phyloP scores from a whole-genome alignment of 2,797 vertebrate genomes.

The Oreochromis mossambicus region DNA sequence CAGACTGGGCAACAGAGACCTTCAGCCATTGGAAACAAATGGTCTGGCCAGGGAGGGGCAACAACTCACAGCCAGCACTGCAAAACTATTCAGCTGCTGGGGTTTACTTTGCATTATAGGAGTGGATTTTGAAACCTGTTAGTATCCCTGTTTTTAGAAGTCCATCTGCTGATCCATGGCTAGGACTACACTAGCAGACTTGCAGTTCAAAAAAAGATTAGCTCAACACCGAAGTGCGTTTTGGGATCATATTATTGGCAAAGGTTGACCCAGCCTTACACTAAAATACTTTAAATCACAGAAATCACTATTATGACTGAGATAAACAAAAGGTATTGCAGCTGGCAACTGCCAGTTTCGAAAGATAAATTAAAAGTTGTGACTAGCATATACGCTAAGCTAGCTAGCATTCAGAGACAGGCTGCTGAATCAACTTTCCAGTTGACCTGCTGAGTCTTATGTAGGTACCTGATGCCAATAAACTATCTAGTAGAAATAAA shows the following conservation, averaged over 20 bases:
- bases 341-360: neutral
- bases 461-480: neutral
- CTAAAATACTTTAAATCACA: neutral
- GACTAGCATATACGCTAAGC: neutral
- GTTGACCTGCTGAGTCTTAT: neutral
- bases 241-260: neutral
- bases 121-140: slow-evolving; percentile 6
- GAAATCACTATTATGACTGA: neutral
- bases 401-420: neutral
- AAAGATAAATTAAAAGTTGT: neutral
- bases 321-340: neutral
- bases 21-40: slow-evolving; percentile 81
- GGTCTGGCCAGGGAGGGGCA: slow-evolving; percentile 68
- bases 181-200: neutral
- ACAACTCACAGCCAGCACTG: slow-evolving; percentile 69
- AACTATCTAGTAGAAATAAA: neutral
- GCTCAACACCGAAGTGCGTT: neutral
- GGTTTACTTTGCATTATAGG: slow-evolving; percentile 27
- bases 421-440: neutral
- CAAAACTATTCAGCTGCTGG: slow-evolving; percentile 25
- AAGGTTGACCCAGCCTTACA: neutral
- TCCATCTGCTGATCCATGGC: neutral
- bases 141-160: neutral
- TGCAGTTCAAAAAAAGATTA: neutral
- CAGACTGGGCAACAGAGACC: slow-evolving; percentile 75